Base-by-base conservation (phyloP, 2,113 vertebrate species). In the Melanocharis versteri region DNA sequence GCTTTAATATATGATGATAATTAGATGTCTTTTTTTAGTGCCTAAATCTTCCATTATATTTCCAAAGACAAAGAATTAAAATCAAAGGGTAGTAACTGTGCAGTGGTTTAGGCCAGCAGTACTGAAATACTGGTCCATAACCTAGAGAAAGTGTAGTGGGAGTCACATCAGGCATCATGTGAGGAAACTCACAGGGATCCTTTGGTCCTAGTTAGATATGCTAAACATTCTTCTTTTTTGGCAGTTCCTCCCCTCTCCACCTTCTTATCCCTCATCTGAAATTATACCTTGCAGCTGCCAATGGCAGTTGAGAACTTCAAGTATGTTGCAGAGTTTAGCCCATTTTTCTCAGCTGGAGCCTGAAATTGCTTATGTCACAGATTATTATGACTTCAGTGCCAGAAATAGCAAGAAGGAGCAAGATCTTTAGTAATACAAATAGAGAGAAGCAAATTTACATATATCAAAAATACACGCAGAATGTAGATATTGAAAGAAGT, bases 321-420 rank as follows among this genome's bases (percentile, higher is more conserved):
- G 81, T 65, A 40, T 35, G 53, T 90, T 87, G 88, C 14, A 11
- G 61, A 87, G 85, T 94, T 94, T 81, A 83, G 92, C 78, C 78
- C 75, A 24, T 88, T 94, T 87, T 87, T 91, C 90, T 94, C 94
- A 90, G 87, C 85, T 91, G 90, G 87, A 95, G 87, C 57, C 73
- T 79, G 48, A 58, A 88, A 78, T 91, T 95, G 80, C 95, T 94
- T 71, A 89, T 82, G 83, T 95, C 93, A 96, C 91, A 71, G 44
- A 75, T 84, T 82, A 57, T 87, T 82, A 84, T 85, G 87, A 94
- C 81, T 91, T 94, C 93, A 90, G 62, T 82, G 42, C 89, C 78
- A 95, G 70, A 89, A 96, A 91, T 87, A 96, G 94, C 93, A 88
- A 72, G 84, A 91, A 92, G 56, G 47, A 93, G 68, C 85, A 72